Percentiles rank a stretch among this genome's conserved stretches.
These are phyloP conservation scores for Parasteatoda tepidariorum DNA, from an alignment of 1,140 invertebrate species.

Conservation along the genomic window DNA sequence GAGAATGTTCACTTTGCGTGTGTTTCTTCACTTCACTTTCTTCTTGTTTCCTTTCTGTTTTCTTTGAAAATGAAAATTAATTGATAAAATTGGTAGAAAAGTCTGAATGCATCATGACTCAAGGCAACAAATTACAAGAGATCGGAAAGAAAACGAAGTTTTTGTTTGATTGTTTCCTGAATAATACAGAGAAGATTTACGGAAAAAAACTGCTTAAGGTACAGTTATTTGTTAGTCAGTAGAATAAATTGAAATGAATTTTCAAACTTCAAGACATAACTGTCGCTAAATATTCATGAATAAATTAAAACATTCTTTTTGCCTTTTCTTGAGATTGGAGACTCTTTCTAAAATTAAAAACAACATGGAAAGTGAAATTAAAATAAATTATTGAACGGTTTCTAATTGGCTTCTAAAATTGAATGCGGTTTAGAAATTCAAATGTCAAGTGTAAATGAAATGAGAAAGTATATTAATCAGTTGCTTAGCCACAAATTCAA, in stretches of 20 bases:
- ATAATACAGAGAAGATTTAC: background rate
- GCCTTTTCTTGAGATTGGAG: background rate
- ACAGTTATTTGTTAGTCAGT: background rate
- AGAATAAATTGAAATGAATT: background rate
- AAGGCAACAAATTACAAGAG: constrained; percentile 43
- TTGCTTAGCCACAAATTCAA: background rate
- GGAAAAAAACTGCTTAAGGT: background rate
- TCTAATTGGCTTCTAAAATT: no score
- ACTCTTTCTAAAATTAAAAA: background rate
- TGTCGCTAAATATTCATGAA: background rate
- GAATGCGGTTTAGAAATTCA: background rate
- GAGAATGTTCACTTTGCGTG: constrained; percentile 5
- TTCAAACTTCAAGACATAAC: background rate
- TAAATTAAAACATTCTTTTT: background rate
- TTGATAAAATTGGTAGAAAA: constrained; percentile 35
- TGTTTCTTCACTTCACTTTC: background rate
- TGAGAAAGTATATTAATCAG: background rate
- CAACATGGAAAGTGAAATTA: no score
- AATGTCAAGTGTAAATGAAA: background rate
- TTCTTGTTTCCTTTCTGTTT: constrained; percentile 11
- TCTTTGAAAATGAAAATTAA: constrained; percentile 45
- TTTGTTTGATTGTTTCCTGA: background rate
- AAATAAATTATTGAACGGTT: no score
- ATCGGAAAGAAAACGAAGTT: constrained; percentile 13
- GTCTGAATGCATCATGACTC: background rate